phyloP scores from a whole-genome alignment of 2,888 invertebrate genomes.

The Mesorhabditis spiculigera region DNA sequence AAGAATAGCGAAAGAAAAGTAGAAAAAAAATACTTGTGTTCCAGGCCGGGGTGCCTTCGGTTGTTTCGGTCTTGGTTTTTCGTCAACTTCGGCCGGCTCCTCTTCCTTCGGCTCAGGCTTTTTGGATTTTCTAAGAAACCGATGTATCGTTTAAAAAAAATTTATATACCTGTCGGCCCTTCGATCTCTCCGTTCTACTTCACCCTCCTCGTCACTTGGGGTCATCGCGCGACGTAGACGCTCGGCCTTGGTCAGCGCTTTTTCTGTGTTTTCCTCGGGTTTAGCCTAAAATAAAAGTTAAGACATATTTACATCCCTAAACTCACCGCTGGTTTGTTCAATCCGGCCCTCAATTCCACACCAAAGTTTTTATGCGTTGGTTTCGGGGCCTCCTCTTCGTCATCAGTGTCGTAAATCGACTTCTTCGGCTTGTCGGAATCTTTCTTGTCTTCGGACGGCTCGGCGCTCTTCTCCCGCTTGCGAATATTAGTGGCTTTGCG shows the following conservation, averaged over 20 bases:
- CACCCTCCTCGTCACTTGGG: background rate
- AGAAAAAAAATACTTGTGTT: background rate
- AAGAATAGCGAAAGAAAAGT: too few relatives aligned
- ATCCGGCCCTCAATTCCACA: conserved; percentile 37
- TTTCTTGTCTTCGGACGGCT: background rate
- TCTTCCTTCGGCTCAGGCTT: too few relatives aligned
- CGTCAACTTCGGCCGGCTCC: too few relatives aligned
- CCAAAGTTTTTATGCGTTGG: conserved; percentile 26
- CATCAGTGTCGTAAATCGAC: conserved; percentile 17
- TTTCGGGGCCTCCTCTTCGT: conserved; percentile 10
- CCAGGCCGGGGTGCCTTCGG: background rate
- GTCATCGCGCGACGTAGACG: background rate
- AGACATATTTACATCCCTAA: background rate
- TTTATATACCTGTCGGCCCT: too few relatives aligned
- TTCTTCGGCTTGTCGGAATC: conserved; percentile 3
- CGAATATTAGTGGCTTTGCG: background rate
- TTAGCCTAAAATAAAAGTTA: background rate
- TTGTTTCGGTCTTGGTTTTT: background rate
- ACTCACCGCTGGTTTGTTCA: conserved; percentile 17
- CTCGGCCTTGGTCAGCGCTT: background rate
- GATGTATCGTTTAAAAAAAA: too few relatives aligned
- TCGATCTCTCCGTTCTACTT: background rate
- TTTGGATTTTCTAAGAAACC: too few relatives aligned
- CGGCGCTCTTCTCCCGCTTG: conserved; percentile 15
- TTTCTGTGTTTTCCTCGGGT: background rate